A percentile compares a stretch with the other conserved stretches of the same genome.
phyloP scores from a whole-genome alignment of 2,797 vertebrate species.

The Eulemur rubriventer region DNA sequence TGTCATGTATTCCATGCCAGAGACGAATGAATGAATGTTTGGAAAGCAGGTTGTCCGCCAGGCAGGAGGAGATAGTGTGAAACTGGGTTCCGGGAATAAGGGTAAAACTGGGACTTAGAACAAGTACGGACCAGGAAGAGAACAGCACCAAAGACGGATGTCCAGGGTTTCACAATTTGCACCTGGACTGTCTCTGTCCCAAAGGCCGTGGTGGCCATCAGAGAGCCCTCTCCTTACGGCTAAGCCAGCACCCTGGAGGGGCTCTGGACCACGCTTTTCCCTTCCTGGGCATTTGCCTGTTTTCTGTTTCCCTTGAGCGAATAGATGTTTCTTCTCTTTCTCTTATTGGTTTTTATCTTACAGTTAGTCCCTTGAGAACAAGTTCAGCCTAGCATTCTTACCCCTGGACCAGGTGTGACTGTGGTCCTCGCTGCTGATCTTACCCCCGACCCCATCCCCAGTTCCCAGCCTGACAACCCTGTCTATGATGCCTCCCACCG shows the following conservation, averaged over 20 bases:
- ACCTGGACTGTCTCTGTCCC: background rate
- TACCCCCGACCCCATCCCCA: too few species aligned
- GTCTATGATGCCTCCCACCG: too few species aligned
- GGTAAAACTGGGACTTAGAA: background rate
- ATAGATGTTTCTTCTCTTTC: background rate
- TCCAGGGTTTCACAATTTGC: accelerated
- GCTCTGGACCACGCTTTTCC: accelerated
- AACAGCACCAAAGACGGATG: background rate
- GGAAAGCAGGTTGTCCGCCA: background rate
- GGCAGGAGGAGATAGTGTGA: background rate
- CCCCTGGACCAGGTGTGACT: background rate
- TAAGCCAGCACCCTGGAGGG: background rate
- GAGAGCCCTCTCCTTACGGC: background rate
- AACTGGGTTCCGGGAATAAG: background rate
- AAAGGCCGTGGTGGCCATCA: accelerated
- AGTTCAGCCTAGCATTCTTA: background rate
- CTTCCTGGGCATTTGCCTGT: background rate
- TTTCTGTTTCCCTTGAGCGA: background rate
- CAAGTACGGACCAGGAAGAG: background rate
- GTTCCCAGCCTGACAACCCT: background rate
- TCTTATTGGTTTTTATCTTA: background rate
- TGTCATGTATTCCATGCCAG: background rate
- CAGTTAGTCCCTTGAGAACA: background rate
- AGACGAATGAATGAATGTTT: background rate
- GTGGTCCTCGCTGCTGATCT: too few species aligned